Evolutionary conservation across 2,888 invertebrate genomes (phyloP).

Genomic region (Nemotelus pantherinus): DNA sequence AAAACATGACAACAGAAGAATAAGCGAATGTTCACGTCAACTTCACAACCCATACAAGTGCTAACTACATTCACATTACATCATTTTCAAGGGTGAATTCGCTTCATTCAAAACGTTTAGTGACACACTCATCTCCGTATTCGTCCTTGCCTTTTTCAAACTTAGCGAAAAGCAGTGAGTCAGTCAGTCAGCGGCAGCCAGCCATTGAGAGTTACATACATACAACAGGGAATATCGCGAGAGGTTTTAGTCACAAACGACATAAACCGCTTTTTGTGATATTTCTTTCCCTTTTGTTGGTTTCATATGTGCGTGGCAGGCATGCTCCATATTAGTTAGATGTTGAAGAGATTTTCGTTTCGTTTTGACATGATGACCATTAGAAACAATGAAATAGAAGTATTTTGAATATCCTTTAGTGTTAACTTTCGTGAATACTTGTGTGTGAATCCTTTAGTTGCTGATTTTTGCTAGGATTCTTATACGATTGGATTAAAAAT

Average conservation of each 20-base stretch:
- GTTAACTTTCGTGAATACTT: background rate
- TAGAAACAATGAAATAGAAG: background rate
- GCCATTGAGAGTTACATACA: too few relatives aligned
- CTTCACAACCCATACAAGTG: conserved; percentile 5
- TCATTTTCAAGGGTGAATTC: too few relatives aligned
- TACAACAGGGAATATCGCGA: too few relatives aligned
- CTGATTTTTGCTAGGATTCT: too few relatives aligned
- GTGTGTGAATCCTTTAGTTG: too few relatives aligned
- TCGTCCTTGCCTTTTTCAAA: too few relatives aligned
- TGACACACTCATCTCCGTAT: too few relatives aligned
- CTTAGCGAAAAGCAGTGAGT: too few relatives aligned
- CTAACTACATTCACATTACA: background rate
- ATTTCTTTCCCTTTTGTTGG: background rate
- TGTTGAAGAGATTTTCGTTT: background rate
- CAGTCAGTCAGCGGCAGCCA: too few relatives aligned
- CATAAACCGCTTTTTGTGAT: conserved; percentile 8
- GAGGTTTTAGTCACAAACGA: background rate
- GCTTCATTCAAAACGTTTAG: too few relatives aligned
- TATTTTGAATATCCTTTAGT: background rate
- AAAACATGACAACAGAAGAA: conserved; percentile 35
- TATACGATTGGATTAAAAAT: too few relatives aligned
- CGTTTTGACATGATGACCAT: background rate
- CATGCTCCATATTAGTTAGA: conserved; percentile 8
- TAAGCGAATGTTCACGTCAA: conserved; percentile 33
- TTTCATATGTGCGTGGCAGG: background rate